Evolutionary conservation across 2,113 vertebrate species (phyloP), one percentile per base, ranked within the genome.

Genomic region (Toxotes chatareus): DNA sequence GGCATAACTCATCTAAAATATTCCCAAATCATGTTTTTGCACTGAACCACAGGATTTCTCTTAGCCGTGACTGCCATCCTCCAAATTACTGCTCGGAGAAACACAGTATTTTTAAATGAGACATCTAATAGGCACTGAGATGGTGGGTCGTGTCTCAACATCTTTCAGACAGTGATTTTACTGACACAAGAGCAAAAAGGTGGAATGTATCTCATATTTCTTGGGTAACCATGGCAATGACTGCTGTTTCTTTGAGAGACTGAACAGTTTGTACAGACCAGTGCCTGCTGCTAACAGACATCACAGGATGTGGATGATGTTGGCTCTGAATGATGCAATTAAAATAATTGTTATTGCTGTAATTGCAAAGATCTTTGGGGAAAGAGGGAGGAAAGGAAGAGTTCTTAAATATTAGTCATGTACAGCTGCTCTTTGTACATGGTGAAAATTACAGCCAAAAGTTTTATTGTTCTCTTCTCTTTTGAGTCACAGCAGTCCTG

Each of bases 201-300:
- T 82, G 55, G 57, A 73, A 62, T 76, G 66, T 36, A 67, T 73
- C 46, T 86, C 42, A 57, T 63, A 72, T 81, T 85, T 71, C 73
- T 53, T 66, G 36, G 46, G 90, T 87, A 84, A 91, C 90, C 88
- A 91, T 90, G 89, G 92, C 71, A 68, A 91, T 89, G 62, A 80
- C 44, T 87, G 76, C 78, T 81, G 74, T 86, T 72, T 81, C 68
- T 44, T 19, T 65, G 8, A 71, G 53, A 72, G 61, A 56, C 73
- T 62, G 79, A 78, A 47, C 71, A 63, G 60, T 44, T 38, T 71
- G 53, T 63, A 36, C 40, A 38, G 75, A 82, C 61, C 44, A 42
- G 14, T 3, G 13, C 44, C 79, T 36, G 79, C 56, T 83, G 78
- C 65, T 79, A 73, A 70, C 23, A 44, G 9, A 16, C 38, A 34